Evolutionary conservation across 1,140 invertebrate species (phyloP), one percentile per base, ranked within the genome.

Genomic region (Bombus difficillimus): DNA sequence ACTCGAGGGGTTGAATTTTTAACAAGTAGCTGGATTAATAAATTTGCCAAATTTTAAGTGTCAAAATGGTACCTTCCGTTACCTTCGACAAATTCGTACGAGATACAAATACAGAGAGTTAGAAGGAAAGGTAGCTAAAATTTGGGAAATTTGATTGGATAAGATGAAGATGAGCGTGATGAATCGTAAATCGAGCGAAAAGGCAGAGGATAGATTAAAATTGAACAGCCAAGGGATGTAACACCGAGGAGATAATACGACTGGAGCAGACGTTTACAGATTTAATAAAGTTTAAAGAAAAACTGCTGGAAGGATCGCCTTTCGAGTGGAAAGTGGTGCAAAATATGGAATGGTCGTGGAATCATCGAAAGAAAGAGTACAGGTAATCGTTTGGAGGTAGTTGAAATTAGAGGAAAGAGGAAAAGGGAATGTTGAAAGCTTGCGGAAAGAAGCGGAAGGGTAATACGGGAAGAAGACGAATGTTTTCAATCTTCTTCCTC

Each of bases 311-410:
- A 69, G 66, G 66, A 62, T 69, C 53, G 18, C 53, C 47, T 75
- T 66, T 79, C 62, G 78, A 77, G 74, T 62, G 79, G 69, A 69
- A 66, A 2, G 59, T 43, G 18, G 64, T 41, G 81, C 69, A 81
- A 90, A 90, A 90, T 90, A 90, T 95, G 95, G 95, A 90, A 95
- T 95, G 94, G 94, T 95, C 95, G 91, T 95, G 95, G 94, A 95
- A 95, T 93, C 95, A 95, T 91, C 93, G 95, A 88, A 95, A 95
- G 92, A 95, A 95, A 95, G 92, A 87, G 91, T 90, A 90, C 62
- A 86, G 91, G 88, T 93, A 93, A 92, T 92, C 74, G 82, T 78
- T 68, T 92, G 94, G 62, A 93, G 90, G 82, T 34, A 13, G 79
- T 86, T 86, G 85, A 80, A 86, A 83, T 73, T 68, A 25, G 64